Base-by-base conservation (phyloP, 2,113 vertebrate genomes). In the Alligator mississippiensis region DNA sequence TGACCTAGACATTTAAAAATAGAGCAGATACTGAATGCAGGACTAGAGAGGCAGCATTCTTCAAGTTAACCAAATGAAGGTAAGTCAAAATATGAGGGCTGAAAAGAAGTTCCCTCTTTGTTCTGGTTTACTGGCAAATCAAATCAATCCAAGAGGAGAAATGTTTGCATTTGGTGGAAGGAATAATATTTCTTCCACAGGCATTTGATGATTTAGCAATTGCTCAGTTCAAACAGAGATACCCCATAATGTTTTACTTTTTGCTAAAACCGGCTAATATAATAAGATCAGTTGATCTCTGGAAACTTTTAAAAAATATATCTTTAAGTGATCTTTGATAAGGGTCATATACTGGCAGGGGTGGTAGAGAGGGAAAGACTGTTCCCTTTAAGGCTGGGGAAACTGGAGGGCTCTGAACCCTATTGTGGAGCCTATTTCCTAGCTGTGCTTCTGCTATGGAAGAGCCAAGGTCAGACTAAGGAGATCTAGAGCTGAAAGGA, bases 1-100 rank as follows among this genome's bases (percentile, higher is more conserved):
- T 97, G 96, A 96, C 94, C 96, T 57, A 87, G 95, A 92, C 64
- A 91, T 93, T 89, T 96, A 98, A 98, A 98, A 98, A 98, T 96
- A 98, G 93, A 93, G 75, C 72, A 75, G 76, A 78, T 47, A 83
- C 62, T 79, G 90, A 90, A 93, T 64, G 80, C 61, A 68, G 85
- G 77, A 96, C 94, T 84, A 96, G 80, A 90, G 11, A 95, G 91
- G 94, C 94, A 96, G 75, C 80, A 82, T 72, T 92, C 84, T 91
- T 66, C 54, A 61, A 92, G 81, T 68, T 81, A 95, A 63, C 75
- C 58, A 93, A 88, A 90, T 64, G 72, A 95, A 95, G 86, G 75
- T 72, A 91, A 97, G 93, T 94, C 57, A 85, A 74, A 94, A 61
- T 15, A 79, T 60, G 82, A 79, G 18, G 18, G 25, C 58, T 89